A percentile compares a stretch with the other conserved stretches of the same genome.
Evolutionary conservation across 2,113 vertebrate genomes (phyloP).

Genomic region (Trogon melanurus): DNA sequence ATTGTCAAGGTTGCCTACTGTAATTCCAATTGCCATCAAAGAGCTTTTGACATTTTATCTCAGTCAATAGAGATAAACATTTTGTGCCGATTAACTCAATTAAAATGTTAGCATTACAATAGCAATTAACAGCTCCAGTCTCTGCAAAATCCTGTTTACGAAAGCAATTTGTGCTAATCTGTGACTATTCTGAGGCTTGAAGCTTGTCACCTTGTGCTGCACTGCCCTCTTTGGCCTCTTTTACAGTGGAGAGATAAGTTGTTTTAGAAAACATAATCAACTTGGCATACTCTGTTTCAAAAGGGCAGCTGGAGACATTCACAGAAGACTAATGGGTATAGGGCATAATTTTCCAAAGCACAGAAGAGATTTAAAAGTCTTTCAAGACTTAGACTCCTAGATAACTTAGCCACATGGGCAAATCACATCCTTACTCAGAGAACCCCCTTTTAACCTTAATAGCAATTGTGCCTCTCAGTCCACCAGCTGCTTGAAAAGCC

Average conservation of each 20-base stretch:
- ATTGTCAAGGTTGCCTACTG: slow-evolving; percentile 24
- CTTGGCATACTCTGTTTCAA: not conserved
- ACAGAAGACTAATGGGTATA: not conserved
- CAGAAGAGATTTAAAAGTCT: not conserved
- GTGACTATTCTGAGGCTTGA: not conserved
- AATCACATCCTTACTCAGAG: not conserved
- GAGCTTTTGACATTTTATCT: slow-evolving; percentile 55
- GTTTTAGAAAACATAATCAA: slow-evolving; percentile 4
- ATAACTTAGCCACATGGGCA: not conserved
- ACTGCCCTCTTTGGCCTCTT: slow-evolving; percentile 65
- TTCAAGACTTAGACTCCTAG: not conserved
- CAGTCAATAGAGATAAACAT: not conserved
- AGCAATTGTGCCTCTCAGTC: not conserved
- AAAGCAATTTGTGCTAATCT: slow-evolving; percentile 24
- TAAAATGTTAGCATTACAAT: slow-evolving; percentile 43
- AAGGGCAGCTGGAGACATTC: not conserved
- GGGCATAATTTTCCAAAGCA: not conserved
- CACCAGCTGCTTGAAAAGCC: not conserved
- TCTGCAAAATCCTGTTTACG: slow-evolving; percentile 30
- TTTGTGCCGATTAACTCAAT: slow-evolving; percentile 30
- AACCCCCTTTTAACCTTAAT: not conserved
- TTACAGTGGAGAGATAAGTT: not conserved
- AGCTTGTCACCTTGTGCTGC: slow-evolving; percentile 27
- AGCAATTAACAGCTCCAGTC: not conserved
- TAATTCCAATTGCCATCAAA: slow-evolving; percentile 40